Base-by-base conservation (phyloP, 1,140 invertebrate species). In the Caenorhabditis briggsae region DNA sequence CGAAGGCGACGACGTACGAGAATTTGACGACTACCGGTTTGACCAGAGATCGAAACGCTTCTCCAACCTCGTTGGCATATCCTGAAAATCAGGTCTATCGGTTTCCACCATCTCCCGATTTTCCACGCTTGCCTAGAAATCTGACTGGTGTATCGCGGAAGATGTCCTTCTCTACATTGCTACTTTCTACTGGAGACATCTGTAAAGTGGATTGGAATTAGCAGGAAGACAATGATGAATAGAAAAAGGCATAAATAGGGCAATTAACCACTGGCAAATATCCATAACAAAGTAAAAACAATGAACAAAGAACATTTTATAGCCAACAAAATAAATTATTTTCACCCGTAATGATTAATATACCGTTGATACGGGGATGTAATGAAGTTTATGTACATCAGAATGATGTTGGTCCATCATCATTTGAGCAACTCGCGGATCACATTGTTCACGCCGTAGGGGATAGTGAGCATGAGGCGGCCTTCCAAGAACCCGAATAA, bases 61-160 rank as follows among this genome's bases (percentile, higher is more conserved):
- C 97, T 5, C 97, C 97, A 2, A 98, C 95, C 94, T 98, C 97
- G 93, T 98, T 98, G 25, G 96, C 95, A 93, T 98, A 98, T 43
- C 97, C 97, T 98, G 92, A 43, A 94, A 93, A 86, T 84, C n/a
- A 5, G 0, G n/a, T 23, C 6, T 53, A 18, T 78, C 70, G 7
- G 6, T 86, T 82, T 89, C 88, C 85, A 70, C 9, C 25, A 87
- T 18, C 16, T 18, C 33, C 33, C 9, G n/a, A 46, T n/a, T 41
- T 20, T 20, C 0, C 14, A 84, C 43, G 11, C 50, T 1, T 16
- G 33, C 65, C n/a, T 50, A 78, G n/a, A 23, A 43, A 78, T 53
- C 70, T n/a, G 12, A 78, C 46, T 23, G 70, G 70, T 23, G 70
- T 78, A 48, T 78, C 18, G 20, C 70, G 70, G 46, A 78, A 78